Percentiles rank a stretch among this genome's conserved stretches.
Evolutionary conservation across 2,113 vertebrate species (phyloP).

Genomic region (Saccopteryx leptura): DNA sequence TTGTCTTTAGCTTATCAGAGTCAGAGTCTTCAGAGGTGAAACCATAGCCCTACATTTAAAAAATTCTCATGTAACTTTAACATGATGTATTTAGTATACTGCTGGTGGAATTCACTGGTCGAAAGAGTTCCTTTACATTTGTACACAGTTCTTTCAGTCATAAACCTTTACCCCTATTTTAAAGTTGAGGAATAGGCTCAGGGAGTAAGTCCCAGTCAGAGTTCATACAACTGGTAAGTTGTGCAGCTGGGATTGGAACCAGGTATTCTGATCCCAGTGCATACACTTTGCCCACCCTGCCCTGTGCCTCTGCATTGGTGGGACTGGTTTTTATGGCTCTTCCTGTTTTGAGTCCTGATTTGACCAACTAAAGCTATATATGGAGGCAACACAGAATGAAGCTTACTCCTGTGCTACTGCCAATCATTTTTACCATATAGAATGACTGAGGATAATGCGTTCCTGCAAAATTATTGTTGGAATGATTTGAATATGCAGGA

Average conservation of each 20-base stretch:
- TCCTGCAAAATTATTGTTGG: constrained; percentile 52
- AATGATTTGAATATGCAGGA: constrained; percentile 67
- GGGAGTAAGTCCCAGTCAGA: background rate
- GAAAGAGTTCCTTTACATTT: background rate
- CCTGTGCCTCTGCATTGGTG: background rate
- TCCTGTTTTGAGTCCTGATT: background rate
- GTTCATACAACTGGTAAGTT: background rate
- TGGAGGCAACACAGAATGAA: constrained; percentile 1
- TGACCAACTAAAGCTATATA: background rate
- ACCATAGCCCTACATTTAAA: background rate
- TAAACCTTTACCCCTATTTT: background rate
- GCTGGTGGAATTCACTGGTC: background rate
- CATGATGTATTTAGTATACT: background rate
- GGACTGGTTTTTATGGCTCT: background rate
- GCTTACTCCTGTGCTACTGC: background rate
- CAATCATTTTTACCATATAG: constrained; percentile 17
- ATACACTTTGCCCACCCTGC: background rate
- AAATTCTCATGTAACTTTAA: background rate
- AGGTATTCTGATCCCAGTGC: background rate
- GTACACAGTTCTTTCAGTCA: background rate
- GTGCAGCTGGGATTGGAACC: background rate
- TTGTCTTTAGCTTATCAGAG: background rate
- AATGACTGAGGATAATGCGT: constrained; percentile 20
- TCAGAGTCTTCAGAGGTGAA: background rate
- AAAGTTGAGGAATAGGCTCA: constrained; percentile 27